Evolutionary conservation across 2,113 vertebrate genomes (phyloP), one percentile per base, ranked within the genome.

Genomic region (Rhadina sibilatrix): DNA sequence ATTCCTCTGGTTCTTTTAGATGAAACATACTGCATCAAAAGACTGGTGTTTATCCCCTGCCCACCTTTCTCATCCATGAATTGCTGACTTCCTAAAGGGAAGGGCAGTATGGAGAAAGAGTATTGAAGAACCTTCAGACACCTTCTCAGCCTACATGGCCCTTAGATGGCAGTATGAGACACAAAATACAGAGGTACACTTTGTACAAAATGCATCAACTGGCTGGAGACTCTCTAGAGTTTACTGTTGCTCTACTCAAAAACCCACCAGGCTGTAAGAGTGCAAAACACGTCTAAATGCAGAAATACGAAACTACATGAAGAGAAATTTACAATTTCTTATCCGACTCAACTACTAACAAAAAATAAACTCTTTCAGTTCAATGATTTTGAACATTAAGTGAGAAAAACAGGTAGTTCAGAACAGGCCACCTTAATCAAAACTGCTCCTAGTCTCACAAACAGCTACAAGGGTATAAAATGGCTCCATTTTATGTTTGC

Each of bases 81-180:
- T 4, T 70, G 18, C 16, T 54, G 44, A 28, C n/a, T 72, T 79
- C n/a, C 31, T 49, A 82, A 78, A 77, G 5, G 31, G 38, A 65
- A 87, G 12, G 30, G 19, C 6, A 54, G 6, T 4, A 59, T 18
- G 50, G 31, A 66, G 35, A 65, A 69, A 27, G 63, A 54, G 15
- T 8, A 27, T 0, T 44, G 22, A 80, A 77, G 63, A 80, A 70
- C 6, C 31, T 83, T 42, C 16, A 86, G 46, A 19, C 54, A 89
- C 35, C 38, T 86, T 83, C 46, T 50, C 83, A 54, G 79, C 27
- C 38, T n/a, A 27, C 1, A 1, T 24, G 66, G 47, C 96, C 96
- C 79, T 96, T 96, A 96, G 85, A 90, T 91, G 94, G 96, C 95
- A 93, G 94, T 83, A 74, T 90, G 82, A 93, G 71, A 96, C 89